Conservation (phyloP, 2,113 vertebrate species). For the Tragelaphus strepsiceros region DNA sequence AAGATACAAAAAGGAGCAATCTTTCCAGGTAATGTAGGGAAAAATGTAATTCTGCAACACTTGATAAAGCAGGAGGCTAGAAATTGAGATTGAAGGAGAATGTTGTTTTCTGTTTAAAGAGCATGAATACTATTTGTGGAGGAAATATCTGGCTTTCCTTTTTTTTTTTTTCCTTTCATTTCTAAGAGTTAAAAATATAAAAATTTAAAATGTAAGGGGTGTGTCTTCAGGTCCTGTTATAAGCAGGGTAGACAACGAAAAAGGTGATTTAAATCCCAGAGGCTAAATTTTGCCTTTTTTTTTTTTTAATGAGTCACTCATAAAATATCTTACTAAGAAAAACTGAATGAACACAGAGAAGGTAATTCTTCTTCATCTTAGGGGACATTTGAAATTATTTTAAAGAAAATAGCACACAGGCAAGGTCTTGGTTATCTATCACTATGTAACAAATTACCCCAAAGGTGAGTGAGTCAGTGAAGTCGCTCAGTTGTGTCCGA, state of each 20-base stretch:
- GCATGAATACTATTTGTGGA: neutral
- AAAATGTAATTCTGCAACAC: slow-evolving; percentile 44
- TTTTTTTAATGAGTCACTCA: neutral
- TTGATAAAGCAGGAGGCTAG: slow-evolving; percentile 42
- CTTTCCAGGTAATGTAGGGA: slow-evolving; percentile 47
- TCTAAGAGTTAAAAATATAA: slow-evolving; percentile 30
- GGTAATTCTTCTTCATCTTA: neutral
- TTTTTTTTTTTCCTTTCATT: neutral
- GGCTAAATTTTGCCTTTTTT: neutral
- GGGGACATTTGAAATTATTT: neutral
- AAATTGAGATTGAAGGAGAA: neutral
- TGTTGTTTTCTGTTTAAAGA: neutral
- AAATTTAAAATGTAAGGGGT: neutral
- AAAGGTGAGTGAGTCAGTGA: neutral
- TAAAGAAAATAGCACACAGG: neutral
- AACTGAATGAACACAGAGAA: neutral
- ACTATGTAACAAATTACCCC: neutral
- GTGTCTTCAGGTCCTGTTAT: neutral
- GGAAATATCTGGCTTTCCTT: neutral
- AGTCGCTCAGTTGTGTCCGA: accelerated
- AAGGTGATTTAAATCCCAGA: neutral
- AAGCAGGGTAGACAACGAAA: neutral
- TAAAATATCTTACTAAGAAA: neutral
- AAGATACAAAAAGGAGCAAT: neutral
- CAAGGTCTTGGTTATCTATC: neutral